Base-by-base conservation (phyloP, 1,140 invertebrate species). In the Diorhabda sublineata region DNA sequence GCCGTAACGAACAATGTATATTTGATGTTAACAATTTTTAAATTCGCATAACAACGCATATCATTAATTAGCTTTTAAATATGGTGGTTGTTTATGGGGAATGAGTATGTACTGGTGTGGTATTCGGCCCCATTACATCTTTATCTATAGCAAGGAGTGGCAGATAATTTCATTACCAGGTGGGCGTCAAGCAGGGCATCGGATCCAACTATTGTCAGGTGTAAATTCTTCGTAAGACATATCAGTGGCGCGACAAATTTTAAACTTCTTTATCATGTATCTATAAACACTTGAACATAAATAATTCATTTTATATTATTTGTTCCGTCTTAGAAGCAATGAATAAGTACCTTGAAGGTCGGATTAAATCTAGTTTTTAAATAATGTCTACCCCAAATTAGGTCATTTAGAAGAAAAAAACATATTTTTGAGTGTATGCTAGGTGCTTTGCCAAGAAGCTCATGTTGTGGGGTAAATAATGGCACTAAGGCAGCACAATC, bases 131-230 rank as follows among this genome's bases (percentile, higher is more conserved):
- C 75, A 78, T 78, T 78, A 79, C 77, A 77, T 74, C 77, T 79
- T 77, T 78, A 79, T 79, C 76, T 77, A 73, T 71, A 66, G 56
- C 67, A 75, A 74, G 77, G 78, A 75, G 78, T 78, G 78, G 78
- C 73, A 72, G 76, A 79, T 79, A 78, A 79, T 79, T 79, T 78
- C 78, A 79, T 78, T 78, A 77, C 65, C 70, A 76, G 74, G 78
- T 79, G 78, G 78, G 78, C 78, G 78, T 76, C 71, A 69, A 65
- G 70, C 73, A 64, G 71, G 66, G 69, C 72, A 73, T 75, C 70
- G 73, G 71, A 74, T 76, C 71, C 64, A 62, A 66, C 75, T 67
- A 78, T 79, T 78, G 78, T 79, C 76, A 78, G 75, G 78, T 79
- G 78, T 79, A 79, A 79, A 79, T 79, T 79, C 77, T 69, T 69